Conservation (phyloP, 30 jellyfish, hydroid and myxozoan species). For the Turritopsis rubra region DNA sequence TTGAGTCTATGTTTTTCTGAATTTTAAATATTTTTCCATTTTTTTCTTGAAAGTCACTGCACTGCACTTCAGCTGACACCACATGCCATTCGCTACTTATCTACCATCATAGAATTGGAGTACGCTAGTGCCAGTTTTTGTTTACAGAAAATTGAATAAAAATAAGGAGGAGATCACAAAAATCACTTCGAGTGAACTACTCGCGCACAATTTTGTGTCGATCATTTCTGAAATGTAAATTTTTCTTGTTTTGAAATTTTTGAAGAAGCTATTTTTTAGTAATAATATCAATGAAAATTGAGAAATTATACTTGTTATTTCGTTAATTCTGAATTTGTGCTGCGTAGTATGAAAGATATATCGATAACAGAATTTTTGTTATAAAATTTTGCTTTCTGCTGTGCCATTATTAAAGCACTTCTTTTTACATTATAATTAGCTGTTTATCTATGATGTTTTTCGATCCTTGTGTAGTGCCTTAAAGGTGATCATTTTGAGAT, state of each 20-base stretch:
- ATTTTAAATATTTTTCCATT: too few species aligned
- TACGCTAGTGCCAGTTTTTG: neutral
- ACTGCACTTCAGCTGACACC: too few species aligned
- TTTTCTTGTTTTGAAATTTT: neutral
- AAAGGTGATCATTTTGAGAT: neutral
- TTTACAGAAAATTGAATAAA: neutral
- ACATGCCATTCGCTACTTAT: neutral
- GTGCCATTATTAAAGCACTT: neutral
- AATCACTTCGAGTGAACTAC: neutral
- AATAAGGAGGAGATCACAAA: neutral
- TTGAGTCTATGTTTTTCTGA: too few species aligned
- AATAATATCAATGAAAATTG: neutral
- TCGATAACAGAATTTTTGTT: neutral
- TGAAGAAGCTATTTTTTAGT: neutral
- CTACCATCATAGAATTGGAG: neutral
- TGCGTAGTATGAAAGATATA: neutral
- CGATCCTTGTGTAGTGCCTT: neutral
- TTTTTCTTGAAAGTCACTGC: too few species aligned
- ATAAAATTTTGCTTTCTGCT: neutral
- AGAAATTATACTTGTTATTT: neutral
- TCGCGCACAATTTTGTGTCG: neutral
- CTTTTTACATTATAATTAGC: neutral
- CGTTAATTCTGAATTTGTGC: neutral
- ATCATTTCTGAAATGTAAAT: neutral
- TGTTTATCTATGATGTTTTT: neutral